phyloP scores from a whole-genome alignment of 1,140 invertebrate species.

The Tetragnatha versicolor region DNA sequence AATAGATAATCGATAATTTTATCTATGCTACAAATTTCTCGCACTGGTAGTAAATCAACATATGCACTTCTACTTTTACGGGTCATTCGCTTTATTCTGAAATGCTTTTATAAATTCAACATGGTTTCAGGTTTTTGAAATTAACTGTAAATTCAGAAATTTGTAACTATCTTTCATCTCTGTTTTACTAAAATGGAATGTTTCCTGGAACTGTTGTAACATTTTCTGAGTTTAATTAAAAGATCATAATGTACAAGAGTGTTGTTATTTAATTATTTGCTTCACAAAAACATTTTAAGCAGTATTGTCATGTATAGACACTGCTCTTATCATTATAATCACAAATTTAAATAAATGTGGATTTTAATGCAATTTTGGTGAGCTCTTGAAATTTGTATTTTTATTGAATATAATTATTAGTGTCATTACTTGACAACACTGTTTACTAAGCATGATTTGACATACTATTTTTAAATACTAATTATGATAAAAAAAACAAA shows the following conservation, averaged over 20 bases:
- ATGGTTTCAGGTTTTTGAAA: too few relatives aligned
- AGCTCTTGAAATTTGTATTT: constrained; percentile 19
- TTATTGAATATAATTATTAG: neutral
- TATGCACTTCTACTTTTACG: too few relatives aligned
- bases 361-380: constrained; percentile 42
- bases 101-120: too few relatives aligned
- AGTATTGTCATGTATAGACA: constrained; percentile 54
- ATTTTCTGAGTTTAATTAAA: constrained; percentile 19
- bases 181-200: constrained; percentile 26
- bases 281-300: constrained; percentile 17
- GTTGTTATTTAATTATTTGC: constrained; percentile 35
- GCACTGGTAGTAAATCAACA: too few relatives aligned
- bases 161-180: neutral
- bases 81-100: too few relatives aligned
- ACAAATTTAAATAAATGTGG: too few relatives aligned
- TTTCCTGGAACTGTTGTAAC: constrained; percentile 13
- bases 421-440: constrained; percentile 52
- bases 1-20: too few relatives aligned
- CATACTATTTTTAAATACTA: neutral
- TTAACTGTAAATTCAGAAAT: too few relatives aligned
- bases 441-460: too few relatives aligned
- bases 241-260: neutral
- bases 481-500: neutral
- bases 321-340: constrained; percentile 31
- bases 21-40: too few relatives aligned